Percentiles rank a stretch among this genome's conserved stretches.
These are phyloP conservation scores for Hippolais icterina DNA, from an alignment of 2,113 vertebrate species.

Conservation along the genomic window DNA sequence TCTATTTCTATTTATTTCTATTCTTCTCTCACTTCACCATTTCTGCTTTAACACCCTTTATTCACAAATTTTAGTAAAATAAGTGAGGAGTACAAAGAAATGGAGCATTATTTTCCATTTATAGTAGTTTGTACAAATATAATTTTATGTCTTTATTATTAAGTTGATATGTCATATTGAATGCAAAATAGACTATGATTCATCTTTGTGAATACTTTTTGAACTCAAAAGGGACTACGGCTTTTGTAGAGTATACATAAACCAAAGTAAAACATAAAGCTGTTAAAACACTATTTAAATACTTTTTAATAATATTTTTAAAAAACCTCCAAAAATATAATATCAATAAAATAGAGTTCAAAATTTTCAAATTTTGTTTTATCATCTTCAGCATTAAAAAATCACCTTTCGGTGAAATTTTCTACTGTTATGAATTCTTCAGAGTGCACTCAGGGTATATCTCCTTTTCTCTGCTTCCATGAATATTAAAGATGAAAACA, in stretches of 20 bases:
- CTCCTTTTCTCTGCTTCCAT: not conserved
- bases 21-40: not conserved
- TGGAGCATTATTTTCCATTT: not conserved
- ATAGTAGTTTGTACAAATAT: not conserved
- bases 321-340: not conserved
- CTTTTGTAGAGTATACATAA: not conserved
- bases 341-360: not conserved
- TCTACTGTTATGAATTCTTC: not conserved
- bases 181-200: not conserved
- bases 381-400: accelerated
- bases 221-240: not conserved
- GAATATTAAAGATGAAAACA: not conserved
- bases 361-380: not conserved
- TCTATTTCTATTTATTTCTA: not conserved
- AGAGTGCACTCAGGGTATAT: not conserved
- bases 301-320: not conserved
- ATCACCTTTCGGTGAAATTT: not conserved
- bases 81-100: not conserved
- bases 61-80: not conserved
- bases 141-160: not conserved
- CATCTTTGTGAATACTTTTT: not conserved
- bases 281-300: not conserved
- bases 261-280: not conserved
- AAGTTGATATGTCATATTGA: not conserved
- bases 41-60: not conserved